These are phyloP conservation scores for Acanthosoma haemorrhoidale DNA, from an alignment of 2,888 invertebrate genomes.

Conservation along the genomic window DNA sequence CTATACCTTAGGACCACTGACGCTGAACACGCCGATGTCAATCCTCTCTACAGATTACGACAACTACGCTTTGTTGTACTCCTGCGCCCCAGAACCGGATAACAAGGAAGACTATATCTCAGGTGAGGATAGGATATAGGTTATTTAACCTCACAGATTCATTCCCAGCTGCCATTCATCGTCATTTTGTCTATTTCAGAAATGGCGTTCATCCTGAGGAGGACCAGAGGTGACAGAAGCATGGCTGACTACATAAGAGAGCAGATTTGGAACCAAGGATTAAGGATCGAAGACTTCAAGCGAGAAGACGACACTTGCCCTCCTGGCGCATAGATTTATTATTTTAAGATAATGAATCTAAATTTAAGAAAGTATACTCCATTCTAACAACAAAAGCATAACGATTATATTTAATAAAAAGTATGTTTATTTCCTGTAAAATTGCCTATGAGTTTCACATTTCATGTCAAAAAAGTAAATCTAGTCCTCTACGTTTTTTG, in stretches of 20 bases:
- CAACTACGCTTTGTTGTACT: slow-evolving; percentile 22
- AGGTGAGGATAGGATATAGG: neutral
- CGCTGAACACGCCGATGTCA: neutral
- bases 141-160: neutral
- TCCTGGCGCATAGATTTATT: neutral
- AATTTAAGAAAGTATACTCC: no score
- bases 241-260: neutral
- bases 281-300: slow-evolving; percentile 1
- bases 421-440: no score
- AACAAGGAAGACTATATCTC: neutral
- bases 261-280: neutral
- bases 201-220: slow-evolving; percentile 9
- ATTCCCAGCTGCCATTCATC: neutral
- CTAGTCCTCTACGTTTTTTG: no score
- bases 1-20: no score
- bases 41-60: slow-evolving; percentile 23
- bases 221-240: neutral
- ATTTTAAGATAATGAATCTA: no score
- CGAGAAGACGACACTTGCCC: neutral
- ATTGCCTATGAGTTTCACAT: no score
- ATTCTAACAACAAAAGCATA: no score
- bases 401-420: no score
- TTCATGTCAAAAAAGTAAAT: no score
- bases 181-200: neutral
- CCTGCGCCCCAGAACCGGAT: neutral